Conservation (phyloP, 2,113 vertebrate species). For the Galbula dea region DNA sequence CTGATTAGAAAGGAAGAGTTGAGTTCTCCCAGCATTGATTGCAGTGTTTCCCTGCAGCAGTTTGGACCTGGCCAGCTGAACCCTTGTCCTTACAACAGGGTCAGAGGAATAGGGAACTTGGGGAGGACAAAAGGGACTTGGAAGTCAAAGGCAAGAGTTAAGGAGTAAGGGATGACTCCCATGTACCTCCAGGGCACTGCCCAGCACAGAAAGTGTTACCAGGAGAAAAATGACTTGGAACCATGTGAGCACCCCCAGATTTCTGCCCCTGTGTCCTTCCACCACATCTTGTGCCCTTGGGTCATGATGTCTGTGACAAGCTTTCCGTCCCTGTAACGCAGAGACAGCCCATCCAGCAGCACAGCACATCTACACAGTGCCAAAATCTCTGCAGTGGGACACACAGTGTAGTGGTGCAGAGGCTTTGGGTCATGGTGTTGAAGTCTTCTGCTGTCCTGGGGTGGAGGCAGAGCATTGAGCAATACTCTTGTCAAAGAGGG, state of each 20-base stretch:
- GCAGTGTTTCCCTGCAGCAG: background rate
- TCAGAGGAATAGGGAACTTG: background rate
- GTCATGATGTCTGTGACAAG: background rate
- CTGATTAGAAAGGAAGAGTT: background rate
- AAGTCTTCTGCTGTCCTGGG: background rate
- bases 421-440: background rate
- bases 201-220: background rate
- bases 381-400: accelerated
- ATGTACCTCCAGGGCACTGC: accelerated
- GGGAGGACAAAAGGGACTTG: background rate
- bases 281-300: background rate
- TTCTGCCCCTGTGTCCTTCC: background rate
- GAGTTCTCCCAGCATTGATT: background rate
- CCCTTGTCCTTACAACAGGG: background rate
- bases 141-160: background rate
- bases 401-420: background rate
- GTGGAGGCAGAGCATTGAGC: background rate
- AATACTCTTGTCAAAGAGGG: accelerated
- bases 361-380: accelerated
- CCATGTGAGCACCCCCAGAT: background rate
- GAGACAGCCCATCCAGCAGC: accelerated
- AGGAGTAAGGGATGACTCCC: background rate
- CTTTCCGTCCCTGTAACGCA: background rate
- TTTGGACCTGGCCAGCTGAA: background rate
- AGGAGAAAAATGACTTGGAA: background rate